Conservation (phyloP, 2,888 invertebrate genomes). For the Smittia sp. region DNA sequence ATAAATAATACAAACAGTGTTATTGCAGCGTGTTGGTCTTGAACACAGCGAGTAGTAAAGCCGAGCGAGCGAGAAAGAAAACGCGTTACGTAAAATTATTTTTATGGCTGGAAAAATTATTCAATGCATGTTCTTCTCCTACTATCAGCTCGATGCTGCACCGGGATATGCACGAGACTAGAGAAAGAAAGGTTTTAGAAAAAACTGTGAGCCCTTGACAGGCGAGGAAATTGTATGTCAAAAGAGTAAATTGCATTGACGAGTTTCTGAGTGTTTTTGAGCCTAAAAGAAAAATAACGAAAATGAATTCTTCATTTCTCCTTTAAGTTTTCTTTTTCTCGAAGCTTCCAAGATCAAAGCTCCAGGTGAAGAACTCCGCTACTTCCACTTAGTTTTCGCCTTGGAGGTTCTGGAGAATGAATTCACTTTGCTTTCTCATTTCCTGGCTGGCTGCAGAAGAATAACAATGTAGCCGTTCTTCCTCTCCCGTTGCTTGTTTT, state of each 20-base stretch:
- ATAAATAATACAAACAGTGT: conserved; percentile 32
- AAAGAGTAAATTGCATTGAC: too few species aligned
- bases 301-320: too few species aligned
- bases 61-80: background rate
- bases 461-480: background rate
- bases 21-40: background rate
- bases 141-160: background rate
- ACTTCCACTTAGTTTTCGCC: too few species aligned
- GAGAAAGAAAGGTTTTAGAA: background rate
- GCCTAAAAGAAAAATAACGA: too few species aligned
- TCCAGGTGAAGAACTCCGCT: too few species aligned
- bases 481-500: conserved; percentile 14
- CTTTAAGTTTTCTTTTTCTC: too few species aligned
- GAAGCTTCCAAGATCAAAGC: too few species aligned
- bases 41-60: background rate
- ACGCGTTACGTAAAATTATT: conserved; percentile 23
- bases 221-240: too few species aligned
- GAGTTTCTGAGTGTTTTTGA: too few species aligned
- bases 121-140: conserved; percentile 32
- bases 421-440: conserved; percentile 2
- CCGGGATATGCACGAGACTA: background rate
- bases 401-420: background rate
- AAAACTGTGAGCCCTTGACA: too few species aligned
- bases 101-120: conserved; percentile 5
- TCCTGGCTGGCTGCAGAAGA: background rate